Percentiles rank a stretch among this genome's conserved stretches.
These are phyloP conservation scores for Hofmannophila pseudospretella DNA, from an alignment of 2,888 invertebrate genomes.

Conservation along the genomic window DNA sequence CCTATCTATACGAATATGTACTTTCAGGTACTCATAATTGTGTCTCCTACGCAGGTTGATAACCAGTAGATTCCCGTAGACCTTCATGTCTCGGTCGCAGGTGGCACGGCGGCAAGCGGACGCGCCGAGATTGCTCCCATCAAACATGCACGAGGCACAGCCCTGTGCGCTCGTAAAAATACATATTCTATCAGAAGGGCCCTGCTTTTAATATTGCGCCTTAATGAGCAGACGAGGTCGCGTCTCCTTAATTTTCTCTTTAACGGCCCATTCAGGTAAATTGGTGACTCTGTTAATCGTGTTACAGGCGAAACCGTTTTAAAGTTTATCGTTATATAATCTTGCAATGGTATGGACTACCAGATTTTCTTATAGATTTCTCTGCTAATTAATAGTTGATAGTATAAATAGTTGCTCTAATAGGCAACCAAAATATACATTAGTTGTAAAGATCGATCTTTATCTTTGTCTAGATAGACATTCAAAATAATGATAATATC, in stretches of 20 bases:
- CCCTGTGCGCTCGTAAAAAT: conserved; percentile 68
- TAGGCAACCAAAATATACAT: too few species aligned
- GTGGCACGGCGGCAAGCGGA: conserved; percentile 16
- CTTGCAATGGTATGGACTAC: too few species aligned
- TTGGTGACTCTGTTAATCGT: conserved; percentile 55
- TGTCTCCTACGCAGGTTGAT: too few species aligned
- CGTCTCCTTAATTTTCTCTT: conserved; percentile 67
- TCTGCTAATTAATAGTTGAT: too few species aligned
- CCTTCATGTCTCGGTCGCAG: not conserved
- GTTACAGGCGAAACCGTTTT: conserved; percentile 36
- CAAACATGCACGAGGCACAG: conserved; percentile 63
- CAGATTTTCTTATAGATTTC: too few species aligned
- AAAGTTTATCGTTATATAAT: conserved; percentile 28
- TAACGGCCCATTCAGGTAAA: conserved; percentile 60
- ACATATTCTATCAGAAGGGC: conserved; percentile 70
- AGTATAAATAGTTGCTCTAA: too few species aligned
- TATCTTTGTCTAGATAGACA: too few species aligned
- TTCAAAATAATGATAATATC: too few species aligned
- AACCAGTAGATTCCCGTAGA: too few species aligned
- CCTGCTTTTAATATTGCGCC: conserved; percentile 65
- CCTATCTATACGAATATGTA: too few species aligned
- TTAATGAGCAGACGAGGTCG: conserved; percentile 71
- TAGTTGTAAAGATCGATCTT: too few species aligned
- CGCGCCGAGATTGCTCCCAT: conserved; percentile 65
- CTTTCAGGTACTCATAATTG: too few species aligned